A percentile compares a stretch with the other conserved stretches of the same genome.
These are phyloP conservation scores for Capromys pilorides DNA, from an alignment of 2,797 vertebrate species.

Conservation along the genomic window DNA sequence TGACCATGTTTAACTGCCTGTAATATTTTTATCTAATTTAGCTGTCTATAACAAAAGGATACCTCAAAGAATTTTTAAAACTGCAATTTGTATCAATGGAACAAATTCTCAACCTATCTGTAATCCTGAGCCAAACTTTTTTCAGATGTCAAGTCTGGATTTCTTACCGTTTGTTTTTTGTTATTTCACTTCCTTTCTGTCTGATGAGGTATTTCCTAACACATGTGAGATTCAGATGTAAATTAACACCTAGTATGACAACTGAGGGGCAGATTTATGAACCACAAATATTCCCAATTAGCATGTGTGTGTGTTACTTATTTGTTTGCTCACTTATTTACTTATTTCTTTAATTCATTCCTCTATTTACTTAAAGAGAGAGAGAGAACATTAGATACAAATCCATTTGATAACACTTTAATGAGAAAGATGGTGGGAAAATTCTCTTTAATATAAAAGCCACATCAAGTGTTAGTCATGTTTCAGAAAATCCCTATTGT, in stretches of 20 bases:
- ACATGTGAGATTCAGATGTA: slow-evolving; percentile 23
- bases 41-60: no score
- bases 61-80: slow-evolving; percentile 66
- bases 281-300: slow-evolving; percentile 16
- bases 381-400: slow-evolving; percentile 78
- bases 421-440: slow-evolving; percentile 80
- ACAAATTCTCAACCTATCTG: slow-evolving; percentile 49
- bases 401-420: slow-evolving; percentile 77
- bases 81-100: slow-evolving; percentile 54
- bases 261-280: slow-evolving; percentile 57
- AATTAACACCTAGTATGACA: slow-evolving; percentile 18
- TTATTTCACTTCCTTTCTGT: slow-evolving; percentile 38
- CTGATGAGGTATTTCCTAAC: slow-evolving; percentile 65
- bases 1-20: no score
- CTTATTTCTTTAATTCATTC: slow-evolving; percentile 53
- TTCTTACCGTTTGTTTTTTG: slow-evolving; percentile 55
- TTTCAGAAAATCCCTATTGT: slow-evolving; percentile 83
- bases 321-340: not conserved
- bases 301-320: not conserved
- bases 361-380: slow-evolving; percentile 1
- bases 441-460: slow-evolving; percentile 82
- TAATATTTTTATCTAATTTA: no score
- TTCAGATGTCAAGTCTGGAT: not conserved
- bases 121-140: not conserved
- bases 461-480: slow-evolving; percentile 83